Evolutionary conservation across 2,888 invertebrate genomes (phyloP).

Genomic region (Sicus ferrugineus): DNA sequence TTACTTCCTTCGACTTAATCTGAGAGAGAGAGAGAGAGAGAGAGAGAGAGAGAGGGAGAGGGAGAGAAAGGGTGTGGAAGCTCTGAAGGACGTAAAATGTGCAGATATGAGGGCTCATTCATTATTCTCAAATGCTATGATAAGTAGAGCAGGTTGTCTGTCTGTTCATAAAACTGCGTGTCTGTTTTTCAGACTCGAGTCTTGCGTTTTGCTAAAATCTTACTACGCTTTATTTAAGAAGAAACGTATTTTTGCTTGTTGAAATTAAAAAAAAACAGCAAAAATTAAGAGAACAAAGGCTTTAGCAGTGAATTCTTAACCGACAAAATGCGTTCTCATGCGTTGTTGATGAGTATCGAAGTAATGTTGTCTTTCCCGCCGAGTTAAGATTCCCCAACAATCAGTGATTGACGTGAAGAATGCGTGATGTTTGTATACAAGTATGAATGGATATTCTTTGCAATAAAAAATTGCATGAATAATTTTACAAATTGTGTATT

Average conservation of each 20-base stretch:
- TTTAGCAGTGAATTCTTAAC: constrained; percentile 12
- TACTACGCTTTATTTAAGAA: neutral
- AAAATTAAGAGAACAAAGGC: constrained; percentile 17
- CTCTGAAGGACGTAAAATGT: neutral
- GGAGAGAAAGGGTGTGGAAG: neutral
- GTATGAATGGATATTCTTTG: neutral
- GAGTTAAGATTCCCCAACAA: neutral
- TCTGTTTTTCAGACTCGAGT: neutral
- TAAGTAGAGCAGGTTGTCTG: constrained; percentile 15
- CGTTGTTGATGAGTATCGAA: constrained; percentile 6
- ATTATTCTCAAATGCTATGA: neutral
- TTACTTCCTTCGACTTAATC: constrained; percentile 9
- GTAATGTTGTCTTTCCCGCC: neutral
- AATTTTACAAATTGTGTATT: neutral
- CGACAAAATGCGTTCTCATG: constrained; percentile 25
- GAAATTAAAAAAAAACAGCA: no score
- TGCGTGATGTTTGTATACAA: neutral
- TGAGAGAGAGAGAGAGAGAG: no score
- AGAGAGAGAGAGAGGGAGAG: neutral
- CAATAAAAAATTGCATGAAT: constrained; percentile 1
- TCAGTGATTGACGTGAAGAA: neutral
- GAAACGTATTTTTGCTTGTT: no score
- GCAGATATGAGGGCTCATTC: constrained; percentile 24
- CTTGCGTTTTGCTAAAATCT: no score
- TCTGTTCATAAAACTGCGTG: no score